These are phyloP conservation scores for Montipora efflorescens DNA, from an alignment of 64 coral and sea anemone genomes.

Conservation along the genomic window DNA sequence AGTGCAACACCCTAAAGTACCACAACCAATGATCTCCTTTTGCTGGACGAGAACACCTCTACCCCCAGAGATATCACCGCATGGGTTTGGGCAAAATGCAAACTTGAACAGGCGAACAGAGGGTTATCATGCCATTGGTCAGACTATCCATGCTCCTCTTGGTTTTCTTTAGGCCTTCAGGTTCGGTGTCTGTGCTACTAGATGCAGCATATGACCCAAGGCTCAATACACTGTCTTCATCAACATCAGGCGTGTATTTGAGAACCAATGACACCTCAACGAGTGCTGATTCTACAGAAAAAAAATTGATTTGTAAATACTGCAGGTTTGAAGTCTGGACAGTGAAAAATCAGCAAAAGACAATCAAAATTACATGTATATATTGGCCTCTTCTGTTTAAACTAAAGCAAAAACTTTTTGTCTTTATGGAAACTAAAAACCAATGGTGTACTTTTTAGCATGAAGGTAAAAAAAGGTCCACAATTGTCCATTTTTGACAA, in stretches of 20 bases:
- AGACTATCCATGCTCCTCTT: slow-evolving; percentile 86
- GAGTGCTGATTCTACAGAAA: slow-evolving; percentile 74
- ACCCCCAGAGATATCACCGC: not conserved
- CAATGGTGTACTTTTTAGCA: too few relatives aligned
- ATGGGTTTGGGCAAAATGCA: slow-evolving; percentile 86
- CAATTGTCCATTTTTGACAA: too few relatives aligned
- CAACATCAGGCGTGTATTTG: slow-evolving; percentile 85
- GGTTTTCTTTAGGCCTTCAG: slow-evolving; percentile 51
- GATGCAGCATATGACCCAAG: slow-evolving; percentile 26
- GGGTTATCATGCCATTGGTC: slow-evolving; percentile 71
- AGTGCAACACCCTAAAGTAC: too few relatives aligned
- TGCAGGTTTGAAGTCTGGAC: not conserved
- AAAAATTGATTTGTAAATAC: not conserved
- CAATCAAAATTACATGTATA: too few relatives aligned
- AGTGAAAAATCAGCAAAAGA: not conserved
- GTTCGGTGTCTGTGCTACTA: slow-evolving; percentile 10
- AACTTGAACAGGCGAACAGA: slow-evolving; percentile 85
- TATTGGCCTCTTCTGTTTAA: too few relatives aligned
- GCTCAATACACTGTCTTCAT: slow-evolving; percentile 72
- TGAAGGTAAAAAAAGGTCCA: too few relatives aligned
- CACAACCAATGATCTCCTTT: too few relatives aligned
- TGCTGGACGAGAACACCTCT: too few relatives aligned
- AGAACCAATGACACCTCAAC: slow-evolving; percentile 89
- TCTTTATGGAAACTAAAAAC: too few relatives aligned
- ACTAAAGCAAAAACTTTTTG: too few relatives aligned